Conservation (phyloP, 1,140 invertebrate genomes). For the Listronotus bonariensis region DNA sequence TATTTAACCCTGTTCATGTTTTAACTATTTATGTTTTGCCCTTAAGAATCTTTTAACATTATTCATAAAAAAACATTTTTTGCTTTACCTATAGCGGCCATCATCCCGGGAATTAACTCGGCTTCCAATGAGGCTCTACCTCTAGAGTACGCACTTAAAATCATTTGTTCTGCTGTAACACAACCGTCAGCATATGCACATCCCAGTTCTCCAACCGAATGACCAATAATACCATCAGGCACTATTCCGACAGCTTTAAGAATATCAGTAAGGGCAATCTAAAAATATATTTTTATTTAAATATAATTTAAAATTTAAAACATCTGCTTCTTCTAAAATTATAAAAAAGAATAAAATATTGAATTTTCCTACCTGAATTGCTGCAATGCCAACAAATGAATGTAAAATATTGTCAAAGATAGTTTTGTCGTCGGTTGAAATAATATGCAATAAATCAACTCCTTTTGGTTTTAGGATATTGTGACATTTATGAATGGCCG, state of each 20-base stretch:
- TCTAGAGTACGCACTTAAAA: constrained; percentile 82
- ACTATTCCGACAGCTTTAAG: constrained; percentile 72
- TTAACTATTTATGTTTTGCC: too few species aligned
- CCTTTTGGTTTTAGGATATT: constrained; percentile 72
- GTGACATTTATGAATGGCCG: constrained; percentile 72
- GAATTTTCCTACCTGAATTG: constrained; percentile 75
- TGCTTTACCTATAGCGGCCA: constrained; percentile 82
- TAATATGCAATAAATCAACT: constrained; percentile 78
- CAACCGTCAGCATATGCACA: constrained; percentile 89
- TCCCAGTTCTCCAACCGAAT: constrained; percentile 88
- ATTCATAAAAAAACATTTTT: too few species aligned
- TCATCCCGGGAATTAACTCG: constrained; percentile 75
- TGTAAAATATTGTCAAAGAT: constrained; percentile 83
- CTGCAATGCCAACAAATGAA: constrained; percentile 90
- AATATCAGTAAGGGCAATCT: constrained; percentile 83
- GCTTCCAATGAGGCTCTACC: constrained; percentile 83
- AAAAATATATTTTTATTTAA: too few species aligned
- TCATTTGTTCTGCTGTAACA: constrained; percentile 81
- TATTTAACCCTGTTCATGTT: too few species aligned
- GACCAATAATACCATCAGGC: constrained; percentile 83
- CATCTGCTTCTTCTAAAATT: background rate
- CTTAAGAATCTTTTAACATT: too few species aligned
- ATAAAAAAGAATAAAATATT: too few species aligned
- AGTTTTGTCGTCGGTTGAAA: constrained; percentile 73
- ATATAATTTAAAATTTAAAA: constrained; percentile 1